phyloP scores from a whole-genome alignment of 2,888 invertebrate species.

The Pristionchus fissidentatus region DNA sequence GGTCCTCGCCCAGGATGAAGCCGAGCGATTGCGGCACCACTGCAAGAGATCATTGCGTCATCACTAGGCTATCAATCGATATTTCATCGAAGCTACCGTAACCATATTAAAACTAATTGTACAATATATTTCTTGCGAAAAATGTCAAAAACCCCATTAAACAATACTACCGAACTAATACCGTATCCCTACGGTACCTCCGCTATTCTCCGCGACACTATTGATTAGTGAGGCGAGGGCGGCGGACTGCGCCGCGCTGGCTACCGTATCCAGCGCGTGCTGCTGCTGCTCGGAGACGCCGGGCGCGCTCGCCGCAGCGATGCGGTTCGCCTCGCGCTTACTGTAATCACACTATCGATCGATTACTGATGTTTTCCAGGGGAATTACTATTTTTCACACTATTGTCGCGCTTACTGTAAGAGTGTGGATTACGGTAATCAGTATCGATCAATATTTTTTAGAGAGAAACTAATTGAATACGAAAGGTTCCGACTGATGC shows the following conservation, averaged over 20 bases:
- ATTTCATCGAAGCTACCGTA: not conserved
- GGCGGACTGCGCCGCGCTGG: conserved; percentile 17
- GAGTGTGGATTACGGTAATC: too few species aligned
- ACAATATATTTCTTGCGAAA: not conserved
- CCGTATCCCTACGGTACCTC: conserved; percentile 24
- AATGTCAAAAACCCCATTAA: not conserved
- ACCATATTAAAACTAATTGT: not conserved
- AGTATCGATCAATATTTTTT: not conserved
- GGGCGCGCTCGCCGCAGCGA: not conserved
- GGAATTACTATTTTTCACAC: too few species aligned
- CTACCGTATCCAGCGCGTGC: not conserved
- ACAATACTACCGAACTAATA: not conserved
- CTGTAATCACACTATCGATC: too few species aligned
- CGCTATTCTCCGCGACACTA: conserved; percentile 22
- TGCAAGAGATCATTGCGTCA: not conserved
- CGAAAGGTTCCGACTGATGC: not conserved
- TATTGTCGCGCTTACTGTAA: too few species aligned
- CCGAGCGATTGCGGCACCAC: conserved; percentile 13
- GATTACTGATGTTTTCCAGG: too few species aligned
- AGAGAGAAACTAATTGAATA: not conserved
- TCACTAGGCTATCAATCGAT: not conserved
- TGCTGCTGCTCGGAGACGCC: not conserved
- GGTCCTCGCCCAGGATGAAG: conserved; percentile 11
- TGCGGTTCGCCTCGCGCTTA: not conserved
- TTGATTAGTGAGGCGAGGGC: conserved; percentile 24